Evolutionary conservation across 2,888 invertebrate genomes (phyloP).

Genomic region (Platypus cylindrus): DNA sequence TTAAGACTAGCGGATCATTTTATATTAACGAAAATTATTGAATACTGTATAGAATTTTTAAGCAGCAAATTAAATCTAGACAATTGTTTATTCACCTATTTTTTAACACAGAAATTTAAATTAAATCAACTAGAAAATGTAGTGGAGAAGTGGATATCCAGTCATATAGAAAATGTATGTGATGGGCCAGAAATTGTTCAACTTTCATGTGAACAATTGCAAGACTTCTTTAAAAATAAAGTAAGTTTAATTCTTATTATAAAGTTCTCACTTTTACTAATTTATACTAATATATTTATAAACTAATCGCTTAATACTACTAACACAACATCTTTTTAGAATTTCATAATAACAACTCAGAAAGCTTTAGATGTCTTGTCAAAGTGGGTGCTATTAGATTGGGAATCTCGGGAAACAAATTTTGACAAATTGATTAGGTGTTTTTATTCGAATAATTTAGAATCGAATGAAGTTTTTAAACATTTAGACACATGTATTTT

Average conservation of each 20-base stretch:
- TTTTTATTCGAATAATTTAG: slow-evolving; percentile 37
- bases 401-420: slow-evolving; percentile 39
- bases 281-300: slow-evolving; percentile 4
- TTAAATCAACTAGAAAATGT: slow-evolving; percentile 43
- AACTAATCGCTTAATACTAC: slow-evolving; percentile 4
- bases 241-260: slow-evolving; percentile 22
- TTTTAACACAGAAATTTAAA: slow-evolving; percentile 46
- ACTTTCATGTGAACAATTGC: slow-evolving; percentile 36
- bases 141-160: slow-evolving; percentile 41
- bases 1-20: slow-evolving; percentile 50
- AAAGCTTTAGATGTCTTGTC: slow-evolving; percentile 38
- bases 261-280: not conserved
- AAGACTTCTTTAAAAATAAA: slow-evolving; percentile 42
- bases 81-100: slow-evolving; percentile 49
- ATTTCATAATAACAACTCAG: slow-evolving; percentile 31
- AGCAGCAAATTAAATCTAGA: slow-evolving; percentile 46
- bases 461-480: slow-evolving; percentile 38
- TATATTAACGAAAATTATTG: slow-evolving; percentile 45
- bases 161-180: slow-evolving; percentile 39
- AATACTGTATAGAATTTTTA: slow-evolving; percentile 51
- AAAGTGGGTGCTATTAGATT: slow-evolving; percentile 42
- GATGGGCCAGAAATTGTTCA: slow-evolving; percentile 43
- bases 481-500: slow-evolving; percentile 45
- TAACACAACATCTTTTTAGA: slow-evolving; percentile 21
- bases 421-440: slow-evolving; percentile 41